phyloP scores from a whole-genome alignment of 2,113 vertebrate species.

The Eulemur macaco region DNA sequence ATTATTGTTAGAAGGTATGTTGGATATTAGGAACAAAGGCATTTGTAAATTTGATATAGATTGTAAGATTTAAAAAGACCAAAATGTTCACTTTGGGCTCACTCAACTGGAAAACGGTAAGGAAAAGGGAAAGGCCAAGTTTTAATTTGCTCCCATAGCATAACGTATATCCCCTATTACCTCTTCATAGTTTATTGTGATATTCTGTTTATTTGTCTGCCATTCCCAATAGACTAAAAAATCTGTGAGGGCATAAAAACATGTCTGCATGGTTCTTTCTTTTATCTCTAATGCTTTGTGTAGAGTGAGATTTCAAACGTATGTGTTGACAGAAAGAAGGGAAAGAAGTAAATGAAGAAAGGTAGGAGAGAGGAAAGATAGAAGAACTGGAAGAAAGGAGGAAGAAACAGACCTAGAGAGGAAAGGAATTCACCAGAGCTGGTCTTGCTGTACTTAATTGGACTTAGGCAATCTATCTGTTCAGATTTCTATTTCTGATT shows the following conservation, averaged over 20 bases:
- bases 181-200: neutral
- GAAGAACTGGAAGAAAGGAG: neutral
- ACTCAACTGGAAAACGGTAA: neutral
- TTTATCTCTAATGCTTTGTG: neutral
- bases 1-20: neutral
- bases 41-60: neutral
- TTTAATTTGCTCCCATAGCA: neutral
- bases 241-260: neutral
- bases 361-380: too few relatives aligned
- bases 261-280: neutral
- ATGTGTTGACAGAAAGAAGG: neutral
- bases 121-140: neutral
- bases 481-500: neutral
- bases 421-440: neutral
- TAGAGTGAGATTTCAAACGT: neutral
- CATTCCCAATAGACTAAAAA: neutral
- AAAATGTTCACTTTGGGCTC: neutral
- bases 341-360: neutral
- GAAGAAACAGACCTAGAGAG: neutral
- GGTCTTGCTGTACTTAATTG: neutral
- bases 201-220: neutral
- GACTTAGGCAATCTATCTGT: neutral
- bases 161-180: neutral
- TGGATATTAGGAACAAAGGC: neutral
- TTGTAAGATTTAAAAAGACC: neutral